Base-by-base conservation (phyloP, 2,113 vertebrate genomes). In the Pedionomus torquatus region DNA sequence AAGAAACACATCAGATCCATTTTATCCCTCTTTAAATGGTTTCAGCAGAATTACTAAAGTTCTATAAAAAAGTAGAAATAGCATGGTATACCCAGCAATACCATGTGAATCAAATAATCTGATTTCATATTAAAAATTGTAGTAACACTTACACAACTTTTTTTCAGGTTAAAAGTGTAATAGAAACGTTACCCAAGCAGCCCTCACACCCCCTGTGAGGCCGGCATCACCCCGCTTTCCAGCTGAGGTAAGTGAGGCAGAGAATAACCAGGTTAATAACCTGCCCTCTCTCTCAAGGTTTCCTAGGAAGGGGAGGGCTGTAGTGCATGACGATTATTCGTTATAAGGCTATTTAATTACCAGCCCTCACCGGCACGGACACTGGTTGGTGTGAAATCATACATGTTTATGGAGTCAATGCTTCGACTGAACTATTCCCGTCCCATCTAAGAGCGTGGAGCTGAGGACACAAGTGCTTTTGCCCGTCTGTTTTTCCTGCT, bases 1-100 rank as follows among this genome's bases (percentile, higher is more conserved):
- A 96, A 60, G 96, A 97, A 97, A 97, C 9, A 0, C 35, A 30
- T 72, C 88, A 93, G 74, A 55, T 66, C 91, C 88, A 69, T 49
- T 70, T 93, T 37, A 60, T 41, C 87, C 91, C 69, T 68, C 89
- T 95, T 89, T 69, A 93, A 93, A 78, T 5, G 4, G 33, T 60
- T 95, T 95, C 93, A 65, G 86, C 74, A 92, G 88, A 95, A 94
- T 87, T 88, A 97, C 91, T 98, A 89, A 97, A 98, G 68, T 96
- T 96, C 72, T 96, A 89, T 98, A 98, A 97, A 98, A 97, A 98
- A 97, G 98, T 98, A 98, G 96, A 98, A 98, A 98, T 17, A 94
- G 75, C 95, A 89, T 33, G 85, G 85, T 35, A 95, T 78, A 85
- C 64, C 91, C 87, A 87, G 95, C 70, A 85, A 88, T 88, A 95